Conservation (phyloP, 2,113 vertebrate species). For the Rhabdornis inornatus region DNA sequence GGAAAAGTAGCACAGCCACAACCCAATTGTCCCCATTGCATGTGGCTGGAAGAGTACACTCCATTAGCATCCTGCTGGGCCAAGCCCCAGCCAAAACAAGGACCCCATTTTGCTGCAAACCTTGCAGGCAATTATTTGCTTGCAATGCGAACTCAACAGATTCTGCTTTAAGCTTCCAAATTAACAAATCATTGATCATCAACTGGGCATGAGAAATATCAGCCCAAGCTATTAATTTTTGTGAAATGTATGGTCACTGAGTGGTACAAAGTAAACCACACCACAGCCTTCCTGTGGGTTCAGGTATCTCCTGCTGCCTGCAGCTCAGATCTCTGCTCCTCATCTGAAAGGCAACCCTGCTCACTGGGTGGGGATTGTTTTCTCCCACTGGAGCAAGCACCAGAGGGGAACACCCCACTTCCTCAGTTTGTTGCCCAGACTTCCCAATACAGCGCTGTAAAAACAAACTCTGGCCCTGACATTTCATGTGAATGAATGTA, state of each 20-base stretch:
- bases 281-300: background rate
- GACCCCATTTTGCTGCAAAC: background rate
- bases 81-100: background rate
- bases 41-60: background rate
- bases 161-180: background rate
- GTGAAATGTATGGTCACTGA: background rate
- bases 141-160: background rate
- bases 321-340: background rate
- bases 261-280: background rate
- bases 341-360: background rate
- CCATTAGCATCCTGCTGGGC: background rate
- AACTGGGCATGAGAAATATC: background rate
- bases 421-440: background rate
- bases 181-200: background rate
- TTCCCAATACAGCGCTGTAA: background rate
- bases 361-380: fast-evolving
- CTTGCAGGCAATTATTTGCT: background rate
- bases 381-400: background rate
- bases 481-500: background rate
- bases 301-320: background rate
- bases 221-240: background rate
- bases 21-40: background rate
- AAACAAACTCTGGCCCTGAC: background rate
- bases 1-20: background rate
- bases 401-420: background rate